Evolutionary conservation across 2,113 vertebrate species (phyloP), one percentile per base, ranked within the genome.

Genomic region (Vulpes vulpes): DNA sequence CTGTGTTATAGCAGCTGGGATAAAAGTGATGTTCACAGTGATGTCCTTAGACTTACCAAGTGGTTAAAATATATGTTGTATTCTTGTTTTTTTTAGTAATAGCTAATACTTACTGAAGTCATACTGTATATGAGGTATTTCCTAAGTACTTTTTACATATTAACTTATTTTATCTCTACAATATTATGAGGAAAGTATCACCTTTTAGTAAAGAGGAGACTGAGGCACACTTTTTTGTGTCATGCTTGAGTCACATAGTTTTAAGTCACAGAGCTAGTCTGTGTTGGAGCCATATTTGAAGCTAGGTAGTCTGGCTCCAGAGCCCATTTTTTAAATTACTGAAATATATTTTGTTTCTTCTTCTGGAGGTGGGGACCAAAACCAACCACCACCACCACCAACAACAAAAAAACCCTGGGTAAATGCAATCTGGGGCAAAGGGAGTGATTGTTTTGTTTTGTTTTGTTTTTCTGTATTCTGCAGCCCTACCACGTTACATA

Each of bases 41-140:
- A 80, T 67, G 25, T 35, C n/a, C 57, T 62, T 94, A n/a, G 2
- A 32, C 51, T 92, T 92, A 67, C 4, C 22, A 82, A 74, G n/a
- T 69, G 80, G 59, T 57, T 76, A 57, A 59, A 67, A 43, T 32
- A 38, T 38, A n/a, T 87, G 90, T 96, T 4, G 1, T 73, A 59
- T 76, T 95, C 27, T 57, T 73, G 20, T 16, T 78, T 85, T 85
- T 85, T 96, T 96, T 96, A 91, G 49, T 92, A 59, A 35, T 51
- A 43, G 55, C 25, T 38, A 83, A 35, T 59, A 85, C 60, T 79
- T 64, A 78, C 49, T 38, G 32, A 80, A 92, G 49, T 92, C 22
- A 84, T 60, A n/a, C 74, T 43, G 8, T 51, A 51, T 64, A 55
- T 17, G 30, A 73, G 20, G 7, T 74, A 43, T 95, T 92, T 89